A percentile compares a stretch with the other conserved stretches of the same genome.
These are phyloP conservation scores for Lontra canadensis DNA, from an alignment of 2,113 vertebrate genomes.

Conservation along the genomic window DNA sequence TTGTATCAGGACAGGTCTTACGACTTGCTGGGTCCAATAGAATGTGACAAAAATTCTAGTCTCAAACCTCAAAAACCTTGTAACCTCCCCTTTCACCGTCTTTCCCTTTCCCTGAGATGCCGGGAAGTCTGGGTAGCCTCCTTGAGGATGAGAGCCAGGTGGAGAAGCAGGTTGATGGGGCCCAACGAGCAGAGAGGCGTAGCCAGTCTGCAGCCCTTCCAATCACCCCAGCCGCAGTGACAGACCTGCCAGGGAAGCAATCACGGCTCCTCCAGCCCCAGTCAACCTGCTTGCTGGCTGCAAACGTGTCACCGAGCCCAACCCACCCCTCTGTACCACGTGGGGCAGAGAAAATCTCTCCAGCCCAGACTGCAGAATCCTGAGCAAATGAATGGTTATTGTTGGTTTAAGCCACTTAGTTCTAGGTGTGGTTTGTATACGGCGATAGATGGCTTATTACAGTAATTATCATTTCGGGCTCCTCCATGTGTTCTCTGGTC, in stretches of 20 bases:
- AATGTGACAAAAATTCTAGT: neutral
- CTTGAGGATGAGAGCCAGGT: neutral
- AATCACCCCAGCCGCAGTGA: neutral
- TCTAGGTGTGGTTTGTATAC: constrained; percentile 30
- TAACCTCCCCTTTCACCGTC: neutral
- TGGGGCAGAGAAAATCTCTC: neutral
- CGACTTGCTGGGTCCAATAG: neutral
- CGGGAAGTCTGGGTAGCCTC: neutral
- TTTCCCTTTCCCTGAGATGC: neutral
- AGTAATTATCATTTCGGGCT: neutral
- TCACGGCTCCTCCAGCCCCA: neutral
- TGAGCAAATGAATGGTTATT: constrained; percentile 26
- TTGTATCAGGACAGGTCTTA: neutral
- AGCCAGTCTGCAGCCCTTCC: neutral
- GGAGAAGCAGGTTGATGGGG: neutral
- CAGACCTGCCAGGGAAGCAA: neutral
- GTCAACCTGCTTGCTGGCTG: neutral
- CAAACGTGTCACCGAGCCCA: neutral
- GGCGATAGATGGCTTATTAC: neutral
- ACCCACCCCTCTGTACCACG: neutral
- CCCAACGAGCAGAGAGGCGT: accelerated
- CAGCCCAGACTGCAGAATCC: neutral
- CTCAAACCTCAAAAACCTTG: neutral
- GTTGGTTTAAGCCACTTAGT: constrained; percentile 31
- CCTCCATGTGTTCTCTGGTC: constrained; percentile 8